A percentile compares a stretch with the other conserved stretches of the same genome.
phyloP scores from a whole-genome alignment of 2,888 invertebrate species.

The Limenitis camilla region DNA sequence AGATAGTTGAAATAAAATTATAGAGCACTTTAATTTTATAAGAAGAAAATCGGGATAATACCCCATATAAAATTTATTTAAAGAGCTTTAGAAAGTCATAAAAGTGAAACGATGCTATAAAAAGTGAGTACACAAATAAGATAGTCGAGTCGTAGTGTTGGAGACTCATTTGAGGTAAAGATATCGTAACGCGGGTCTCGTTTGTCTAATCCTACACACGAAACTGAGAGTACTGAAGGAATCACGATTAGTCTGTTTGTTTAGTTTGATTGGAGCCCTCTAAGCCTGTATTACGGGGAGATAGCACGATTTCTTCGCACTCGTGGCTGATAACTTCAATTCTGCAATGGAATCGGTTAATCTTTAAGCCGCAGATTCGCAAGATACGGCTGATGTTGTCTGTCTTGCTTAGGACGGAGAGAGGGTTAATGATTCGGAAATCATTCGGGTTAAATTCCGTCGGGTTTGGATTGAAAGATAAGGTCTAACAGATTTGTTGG shows the following conservation, averaged over 20 bases:
- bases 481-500: conserved; percentile 68
- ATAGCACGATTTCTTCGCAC: conserved; percentile 71
- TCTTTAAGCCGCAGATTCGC: conserved; percentile 62
- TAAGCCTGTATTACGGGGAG: conserved; percentile 66
- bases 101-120: conserved; percentile 8
- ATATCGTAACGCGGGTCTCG: conserved; percentile 61
- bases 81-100: conserved; percentile 5
- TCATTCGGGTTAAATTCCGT: conserved; percentile 69
- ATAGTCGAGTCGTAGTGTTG: conserved; percentile 22
- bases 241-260: conserved; percentile 69
- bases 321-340: conserved; percentile 67
- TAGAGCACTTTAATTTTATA: no score
- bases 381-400: conserved; percentile 72
- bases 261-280: conserved; percentile 69
- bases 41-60: no score
- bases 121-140: conserved; percentile 10
- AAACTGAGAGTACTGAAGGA: conserved; percentile 66
- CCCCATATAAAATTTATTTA: conserved; percentile 10
- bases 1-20: no score
- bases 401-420: conserved; percentile 70
- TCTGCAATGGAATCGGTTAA: conserved; percentile 61
- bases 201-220: conserved; percentile 64
- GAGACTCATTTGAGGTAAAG: conserved; percentile 62
- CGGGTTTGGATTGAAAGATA: conserved; percentile 68
- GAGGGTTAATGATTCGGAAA: conserved; percentile 72